These are phyloP conservation scores for Neotragus pygmaeus DNA, from an alignment of 2,113 vertebrate species.

Conservation along the genomic window DNA sequence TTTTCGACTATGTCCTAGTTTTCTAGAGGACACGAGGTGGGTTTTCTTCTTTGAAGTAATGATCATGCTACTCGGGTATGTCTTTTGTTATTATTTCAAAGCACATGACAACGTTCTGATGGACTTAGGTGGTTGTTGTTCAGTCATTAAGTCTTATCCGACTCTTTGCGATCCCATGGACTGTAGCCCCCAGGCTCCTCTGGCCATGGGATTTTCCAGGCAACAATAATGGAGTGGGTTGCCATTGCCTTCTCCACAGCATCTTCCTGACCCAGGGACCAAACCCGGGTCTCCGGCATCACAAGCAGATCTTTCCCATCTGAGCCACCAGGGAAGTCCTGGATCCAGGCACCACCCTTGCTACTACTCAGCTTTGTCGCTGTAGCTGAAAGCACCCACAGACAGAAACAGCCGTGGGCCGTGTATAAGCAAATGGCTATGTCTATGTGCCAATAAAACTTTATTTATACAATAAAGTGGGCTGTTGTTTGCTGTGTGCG, in stretches of 20 bases:
- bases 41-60: background rate
- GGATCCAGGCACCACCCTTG: background rate
- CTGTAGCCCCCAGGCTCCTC: background rate
- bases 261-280: background rate
- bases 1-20: background rate
- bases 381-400: background rate
- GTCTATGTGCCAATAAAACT: background rate
- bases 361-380: background rate
- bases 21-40: background rate
- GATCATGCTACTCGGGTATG: background rate
- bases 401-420: background rate
- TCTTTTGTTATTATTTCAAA: background rate
- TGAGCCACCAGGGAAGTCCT: background rate
- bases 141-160: background rate
- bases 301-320: background rate
- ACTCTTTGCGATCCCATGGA: background rate
- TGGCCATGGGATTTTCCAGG: background rate
- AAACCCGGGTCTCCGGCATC: background rate
- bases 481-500: background rate
- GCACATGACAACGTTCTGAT: background rate
- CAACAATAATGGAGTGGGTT: background rate
- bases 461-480: background rate
- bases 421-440: background rate
- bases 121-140: background rate
- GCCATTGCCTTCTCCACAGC: background rate